Percentiles rank a stretch among this genome's conserved stretches.
phyloP scores from a whole-genome alignment of 1,140 invertebrate species.

The Augochlora pura region DNA sequence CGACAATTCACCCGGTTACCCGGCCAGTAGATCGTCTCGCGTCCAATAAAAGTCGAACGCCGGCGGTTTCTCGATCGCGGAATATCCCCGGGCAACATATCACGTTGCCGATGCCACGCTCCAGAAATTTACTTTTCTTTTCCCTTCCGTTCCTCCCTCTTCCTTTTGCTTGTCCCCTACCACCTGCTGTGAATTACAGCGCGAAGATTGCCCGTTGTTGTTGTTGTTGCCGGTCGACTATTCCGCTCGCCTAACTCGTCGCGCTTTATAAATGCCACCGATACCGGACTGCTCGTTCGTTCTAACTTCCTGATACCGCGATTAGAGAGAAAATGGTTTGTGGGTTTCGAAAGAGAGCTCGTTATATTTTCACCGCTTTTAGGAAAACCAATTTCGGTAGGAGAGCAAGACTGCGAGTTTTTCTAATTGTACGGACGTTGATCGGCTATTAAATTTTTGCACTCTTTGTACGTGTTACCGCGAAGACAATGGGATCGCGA shows the following conservation, averaged over 20 bases:
- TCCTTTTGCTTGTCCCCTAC: neutral
- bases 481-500: too few relatives aligned
- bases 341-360: too few relatives aligned
- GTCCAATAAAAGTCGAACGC: constrained; percentile 61
- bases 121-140: constrained; percentile 51
- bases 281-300: too few relatives aligned
- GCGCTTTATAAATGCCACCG: neutral
- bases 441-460: too few relatives aligned
- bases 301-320: too few relatives aligned
- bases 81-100: constrained; percentile 40
- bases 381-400: too few relatives aligned
- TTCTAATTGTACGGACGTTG: too few relatives aligned
- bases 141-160: neutral
- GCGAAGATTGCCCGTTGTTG: constrained; percentile 8
- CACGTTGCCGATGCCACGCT: constrained; percentile 28
- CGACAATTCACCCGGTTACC: constrained; percentile 50
- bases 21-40: constrained; percentile 46
- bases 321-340: too few relatives aligned
- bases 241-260: neutral
- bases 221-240: neutral
- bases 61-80: constrained; percentile 43
- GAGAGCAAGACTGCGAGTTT: too few relatives aligned
- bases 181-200: constrained; percentile 11
- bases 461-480: too few relatives aligned
- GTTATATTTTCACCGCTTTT: too few relatives aligned